Evolutionary conservation across 2,797 vertebrate genomes (phyloP).

Genomic region (Tangara arthus): DNA sequence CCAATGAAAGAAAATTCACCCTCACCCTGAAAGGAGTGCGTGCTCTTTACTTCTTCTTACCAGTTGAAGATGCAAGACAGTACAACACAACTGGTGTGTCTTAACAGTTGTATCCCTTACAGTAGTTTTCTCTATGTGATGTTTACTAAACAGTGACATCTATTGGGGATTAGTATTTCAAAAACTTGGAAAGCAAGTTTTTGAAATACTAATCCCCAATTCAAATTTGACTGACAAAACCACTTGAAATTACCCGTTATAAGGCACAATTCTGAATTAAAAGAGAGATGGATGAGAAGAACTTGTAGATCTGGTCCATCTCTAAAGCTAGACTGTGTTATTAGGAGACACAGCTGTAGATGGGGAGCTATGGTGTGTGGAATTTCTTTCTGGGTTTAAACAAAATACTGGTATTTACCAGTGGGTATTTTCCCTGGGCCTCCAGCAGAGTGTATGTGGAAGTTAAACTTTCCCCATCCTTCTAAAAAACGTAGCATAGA

Average conservation of each 20-base stretch:
- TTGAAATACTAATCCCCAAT: no score
- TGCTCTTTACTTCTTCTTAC: not conserved
- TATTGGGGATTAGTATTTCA: not conserved
- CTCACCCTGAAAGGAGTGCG: not conserved
- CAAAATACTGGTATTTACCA: not conserved
- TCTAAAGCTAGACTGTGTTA: not conserved
- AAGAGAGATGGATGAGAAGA: not conserved
- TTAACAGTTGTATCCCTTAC: not conserved
- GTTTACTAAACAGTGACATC: constrained; percentile 23
- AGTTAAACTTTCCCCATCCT: not conserved
- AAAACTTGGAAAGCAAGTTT: not conserved
- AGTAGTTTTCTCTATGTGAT: not conserved
- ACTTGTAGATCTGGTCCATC: not conserved
- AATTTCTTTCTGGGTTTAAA: not conserved
- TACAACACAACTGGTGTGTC: not conserved
- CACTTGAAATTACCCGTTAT: not conserved
- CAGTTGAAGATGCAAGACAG: not conserved
- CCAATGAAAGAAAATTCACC: not conserved
- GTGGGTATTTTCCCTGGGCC: not conserved
- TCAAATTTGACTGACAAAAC: not conserved
- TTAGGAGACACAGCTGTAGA: not conserved
- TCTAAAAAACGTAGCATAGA: not conserved
- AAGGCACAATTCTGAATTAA: not conserved
- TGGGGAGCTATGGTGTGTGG: not conserved
- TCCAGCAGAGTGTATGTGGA: not conserved